Evolutionary conservation across 2,113 vertebrate genomes (phyloP).

Genomic region (Eubucco bourcierii): DNA sequence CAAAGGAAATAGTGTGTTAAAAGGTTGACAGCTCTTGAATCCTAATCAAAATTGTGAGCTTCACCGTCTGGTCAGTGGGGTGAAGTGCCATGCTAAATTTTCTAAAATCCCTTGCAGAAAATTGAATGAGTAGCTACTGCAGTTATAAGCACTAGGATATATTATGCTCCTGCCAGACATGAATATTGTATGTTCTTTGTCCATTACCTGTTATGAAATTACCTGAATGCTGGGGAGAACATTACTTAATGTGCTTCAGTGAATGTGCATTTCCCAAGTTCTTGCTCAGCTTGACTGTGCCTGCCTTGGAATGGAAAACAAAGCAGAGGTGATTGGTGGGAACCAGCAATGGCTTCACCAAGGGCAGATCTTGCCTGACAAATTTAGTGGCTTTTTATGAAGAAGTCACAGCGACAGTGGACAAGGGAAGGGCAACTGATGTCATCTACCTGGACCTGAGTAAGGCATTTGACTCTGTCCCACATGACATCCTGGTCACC

Average conservation of each 20-base stretch:
- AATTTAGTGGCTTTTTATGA: too few species aligned
- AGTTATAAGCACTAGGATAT: background rate
- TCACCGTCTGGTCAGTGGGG: background rate
- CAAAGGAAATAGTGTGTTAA: background rate
- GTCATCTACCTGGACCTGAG: too few species aligned
- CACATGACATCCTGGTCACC: too few species aligned
- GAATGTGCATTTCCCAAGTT: background rate
- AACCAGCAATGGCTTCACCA: too few species aligned
- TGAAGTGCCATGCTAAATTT: background rate
- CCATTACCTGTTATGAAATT: background rate
- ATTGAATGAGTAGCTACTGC: background rate
- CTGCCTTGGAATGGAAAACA: too few species aligned
- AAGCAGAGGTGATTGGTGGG: too few species aligned
- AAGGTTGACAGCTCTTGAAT: background rate
- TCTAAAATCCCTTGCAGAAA: background rate
- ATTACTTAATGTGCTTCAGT: background rate
- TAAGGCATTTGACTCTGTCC: too few species aligned
- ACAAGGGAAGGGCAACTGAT: too few species aligned
- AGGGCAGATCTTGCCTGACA: too few species aligned
- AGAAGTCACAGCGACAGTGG: too few species aligned
- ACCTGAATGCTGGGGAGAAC: background rate
- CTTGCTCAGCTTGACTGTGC: background rate
- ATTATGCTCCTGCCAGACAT: background rate
- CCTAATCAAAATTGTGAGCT: background rate
- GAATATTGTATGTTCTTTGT: background rate